Evolutionary conservation across 1,140 invertebrate species (phyloP), one percentile per base, ranked within the genome.

Genomic region (Aphelenchoides fujianensis): DNA sequence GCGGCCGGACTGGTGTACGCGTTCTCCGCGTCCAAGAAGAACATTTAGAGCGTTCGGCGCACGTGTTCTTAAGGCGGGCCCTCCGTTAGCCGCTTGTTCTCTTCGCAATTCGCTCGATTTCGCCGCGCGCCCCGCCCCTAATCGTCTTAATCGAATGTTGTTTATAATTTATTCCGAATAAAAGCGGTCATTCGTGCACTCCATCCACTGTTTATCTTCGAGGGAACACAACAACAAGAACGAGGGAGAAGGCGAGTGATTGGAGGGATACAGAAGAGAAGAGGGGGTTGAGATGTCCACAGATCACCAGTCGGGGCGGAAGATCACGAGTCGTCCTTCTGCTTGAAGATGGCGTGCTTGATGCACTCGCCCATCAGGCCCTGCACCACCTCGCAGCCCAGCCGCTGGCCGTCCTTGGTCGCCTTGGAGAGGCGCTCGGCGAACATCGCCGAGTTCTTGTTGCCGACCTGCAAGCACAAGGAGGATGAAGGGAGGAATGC

Each of bases 1-100:
- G 91, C 81, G 19, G 77, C 79, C 23, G 81, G 80, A 16, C 30
- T 84, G 16, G 79, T 78, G 23, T 76, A 81, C 52, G 70, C 82
- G 52, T 79, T 82, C 55, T 82, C 81, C n/a, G 82, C 82, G 5
- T 62, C 74, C 9, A 79, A 77, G 53, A 66, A 77, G n/a, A 30
- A 1, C 31, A 23, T 66, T 2, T 34, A 16, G 41, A 48, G 12
- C 41, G 23, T 48, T 16, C 41, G 23, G 41, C 41, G 12, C 41
- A n/a, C n/a, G 41, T 16, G 23, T 48, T 48, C 41, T 48, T 12
- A n/a, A n/a, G n/a, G n/a, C n/a, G n/a, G n/a, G n/a, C n/a, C n/a
- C n/a, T n/a, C n/a, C n/a, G n/a, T n/a, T n/a, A n/a, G n/a, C n/a
- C 12, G 41, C 41, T 48, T 48, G 12, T 48, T 48, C 41, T 48